Conservation (phyloP, 2,797 vertebrate genomes). For the Perodicticus potto region DNA sequence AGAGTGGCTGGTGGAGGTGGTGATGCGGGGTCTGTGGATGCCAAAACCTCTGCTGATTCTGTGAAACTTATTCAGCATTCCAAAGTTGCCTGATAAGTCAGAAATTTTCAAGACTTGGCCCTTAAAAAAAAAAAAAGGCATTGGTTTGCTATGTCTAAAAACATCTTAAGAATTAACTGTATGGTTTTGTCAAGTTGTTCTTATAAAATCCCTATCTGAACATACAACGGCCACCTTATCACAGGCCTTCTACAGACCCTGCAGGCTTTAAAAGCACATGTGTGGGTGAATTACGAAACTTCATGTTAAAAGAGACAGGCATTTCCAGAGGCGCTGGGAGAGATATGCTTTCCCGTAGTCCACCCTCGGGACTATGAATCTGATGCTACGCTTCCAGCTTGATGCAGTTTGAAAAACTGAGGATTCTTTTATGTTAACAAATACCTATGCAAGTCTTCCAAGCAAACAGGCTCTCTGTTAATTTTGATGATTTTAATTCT, state of each 20-base stretch:
- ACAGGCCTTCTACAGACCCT: background rate
- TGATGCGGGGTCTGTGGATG: background rate
- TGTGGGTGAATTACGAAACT: background rate
- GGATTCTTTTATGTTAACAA: background rate
- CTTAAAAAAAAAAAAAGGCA: background rate
- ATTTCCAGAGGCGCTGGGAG: constrained; percentile 46
- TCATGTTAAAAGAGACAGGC: rapidly evolving
- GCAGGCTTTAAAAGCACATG: background rate
- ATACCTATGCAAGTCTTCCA: background rate
- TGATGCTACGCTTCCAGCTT: constrained; percentile 28
- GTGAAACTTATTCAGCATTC: constrained; percentile 21
- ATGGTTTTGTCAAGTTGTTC: constrained; percentile 19
- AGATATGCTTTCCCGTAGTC: background rate
- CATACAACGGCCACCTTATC: constrained; percentile 40
- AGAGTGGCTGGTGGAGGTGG: background rate
- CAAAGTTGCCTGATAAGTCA: constrained; percentile 45
- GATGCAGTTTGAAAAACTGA: constrained; percentile 24
- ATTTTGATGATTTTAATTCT: constrained; percentile 5
- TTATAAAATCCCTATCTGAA: constrained; percentile 37
- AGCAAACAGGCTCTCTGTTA: background rate
- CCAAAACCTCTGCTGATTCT: background rate
- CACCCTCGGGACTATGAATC: background rate
- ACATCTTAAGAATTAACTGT: constrained; percentile 53
- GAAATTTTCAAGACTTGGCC: background rate
- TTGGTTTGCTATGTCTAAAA: constrained; percentile 46